Evolutionary conservation across 2,888 invertebrate species (phyloP).

Genomic region (Agrotis clavis): DNA sequence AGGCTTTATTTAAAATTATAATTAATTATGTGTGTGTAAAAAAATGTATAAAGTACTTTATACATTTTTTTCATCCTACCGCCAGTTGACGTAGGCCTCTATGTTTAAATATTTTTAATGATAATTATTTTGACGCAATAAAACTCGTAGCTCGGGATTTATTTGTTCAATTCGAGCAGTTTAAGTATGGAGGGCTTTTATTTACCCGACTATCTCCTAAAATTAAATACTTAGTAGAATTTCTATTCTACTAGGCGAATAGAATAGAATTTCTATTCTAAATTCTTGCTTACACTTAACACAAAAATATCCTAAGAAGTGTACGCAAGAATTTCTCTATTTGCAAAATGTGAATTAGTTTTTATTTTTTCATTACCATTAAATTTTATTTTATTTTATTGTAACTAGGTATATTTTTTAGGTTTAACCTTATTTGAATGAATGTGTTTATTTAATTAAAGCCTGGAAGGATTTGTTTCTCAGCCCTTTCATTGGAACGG

Average conservation of each 20-base stretch:
- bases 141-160: slow-evolving; percentile 37
- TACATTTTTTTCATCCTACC: slow-evolving; percentile 33
- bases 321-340: neutral
- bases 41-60: too few species aligned
- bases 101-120: slow-evolving; percentile 27
- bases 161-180: slow-evolving; percentile 31
- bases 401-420: too few species aligned
- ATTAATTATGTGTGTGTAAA: slow-evolving; percentile 11
- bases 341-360: neutral
- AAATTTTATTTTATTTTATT: too few species aligned
- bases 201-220: neutral
- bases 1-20: slow-evolving; percentile 16
- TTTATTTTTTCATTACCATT: neutral
- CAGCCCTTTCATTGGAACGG: slow-evolving; percentile 4
- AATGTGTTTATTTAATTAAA: too few species aligned
- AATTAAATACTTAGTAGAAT: neutral
- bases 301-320: neutral
- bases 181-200: slow-evolving; percentile 19
- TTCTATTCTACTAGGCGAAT: too few species aligned
- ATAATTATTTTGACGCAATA: slow-evolving; percentile 47
- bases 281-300: too few species aligned
- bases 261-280: too few species aligned
- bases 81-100: neutral
- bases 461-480: neutral
- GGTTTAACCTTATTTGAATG: too few species aligned